Evolutionary conservation across 2,797 vertebrate genomes (phyloP), one percentile per base, ranked within the genome.

Genomic region (Borostomias antarcticus): DNA sequence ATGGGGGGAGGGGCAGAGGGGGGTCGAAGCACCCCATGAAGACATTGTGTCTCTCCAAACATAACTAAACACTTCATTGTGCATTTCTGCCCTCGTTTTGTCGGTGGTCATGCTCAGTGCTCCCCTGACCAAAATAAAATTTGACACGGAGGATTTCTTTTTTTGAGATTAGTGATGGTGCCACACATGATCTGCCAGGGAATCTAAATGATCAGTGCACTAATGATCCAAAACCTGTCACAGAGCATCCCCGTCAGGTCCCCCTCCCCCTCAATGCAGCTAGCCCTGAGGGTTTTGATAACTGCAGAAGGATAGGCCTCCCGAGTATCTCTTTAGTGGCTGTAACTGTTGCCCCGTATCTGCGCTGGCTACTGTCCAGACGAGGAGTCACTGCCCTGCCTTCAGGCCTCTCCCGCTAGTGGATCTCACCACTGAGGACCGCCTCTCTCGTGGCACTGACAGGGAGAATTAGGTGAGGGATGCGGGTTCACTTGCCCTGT

Each of bases 381-480:
- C 87, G 76, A 73, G 83, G 86, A 89, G 85, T 70, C 75, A 79
- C 75, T 91, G 90, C 86, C 86, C 89, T 94, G 90, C 91, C 92
- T 91, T 93, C 88, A 80, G 91, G 92, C 91, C 93, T 83, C 88
- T 76, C 60, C 85, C 75, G 90, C 91, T 88, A 78, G 85, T 87
- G 90, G 92, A 91, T 91, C 92, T 90, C 71, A 62, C 70, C 74
- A 77, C 66, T 43, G 83, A 89, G 92, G 89, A 93, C 90, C 90
- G 90, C 89, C 84, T 92, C 91, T 92, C 91, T 89, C 86, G 89
- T 92, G 88, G 89, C 88, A 89, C 88, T 93, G 93, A 94, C 92
- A 93, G 90, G 89, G 90, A 89, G 89, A 90, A 93, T 93, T 95
- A 93, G 89, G 83, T 83, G 83, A 86, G 90, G 88, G 91, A 91